Evolutionary conservation across 2,113 vertebrate genomes (phyloP), one percentile per base, ranked within the genome.

Genomic region (Montifringilla adamsi): DNA sequence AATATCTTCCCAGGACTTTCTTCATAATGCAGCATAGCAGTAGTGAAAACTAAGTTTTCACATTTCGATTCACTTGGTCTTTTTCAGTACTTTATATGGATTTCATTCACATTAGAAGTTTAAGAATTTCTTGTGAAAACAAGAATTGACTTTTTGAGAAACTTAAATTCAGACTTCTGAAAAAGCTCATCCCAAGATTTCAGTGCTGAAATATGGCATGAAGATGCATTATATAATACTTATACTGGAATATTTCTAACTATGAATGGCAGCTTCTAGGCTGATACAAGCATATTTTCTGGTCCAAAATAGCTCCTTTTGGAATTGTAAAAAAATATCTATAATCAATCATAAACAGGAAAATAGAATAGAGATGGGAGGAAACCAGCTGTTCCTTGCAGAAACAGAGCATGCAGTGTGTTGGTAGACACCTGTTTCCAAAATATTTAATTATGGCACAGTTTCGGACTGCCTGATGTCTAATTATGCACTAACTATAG

Each of bases 201-300:
- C 1, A 1, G 19, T 63, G 9, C 31, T 39, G 55, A 91, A 64
- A 84, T 56, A 49, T 14, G 28, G 44, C 0, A 0, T 20, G 4
- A 8, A 74, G 43, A 41, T 86, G 12, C 19, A 31, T 62, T 11
- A 70, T 52, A 23, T 39, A 88, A 59, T 46, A 82, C 26, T 94
- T 77, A 70, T 30, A 50, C n/a, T 84, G 21, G 15, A 74, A 35
- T 67, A 74, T 78, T 78, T 89, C 60, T 55, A 84, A 89, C 18
- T 7, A 43, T 30, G 24, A 78, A 43, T 81, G 56, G 8, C 26
- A 95, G 47, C 6, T 87, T 84, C 47, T 50, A 84, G 21, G 23
- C 26, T 67, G 26, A 84, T 66, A 12, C 47, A 67, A 75, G 19
- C 23, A 43, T 15, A 52, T 55, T 87, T 94, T 68, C 18, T 82